phyloP scores from a whole-genome alignment of 2,113 vertebrate genomes.

The Tachycineta bicolor region DNA sequence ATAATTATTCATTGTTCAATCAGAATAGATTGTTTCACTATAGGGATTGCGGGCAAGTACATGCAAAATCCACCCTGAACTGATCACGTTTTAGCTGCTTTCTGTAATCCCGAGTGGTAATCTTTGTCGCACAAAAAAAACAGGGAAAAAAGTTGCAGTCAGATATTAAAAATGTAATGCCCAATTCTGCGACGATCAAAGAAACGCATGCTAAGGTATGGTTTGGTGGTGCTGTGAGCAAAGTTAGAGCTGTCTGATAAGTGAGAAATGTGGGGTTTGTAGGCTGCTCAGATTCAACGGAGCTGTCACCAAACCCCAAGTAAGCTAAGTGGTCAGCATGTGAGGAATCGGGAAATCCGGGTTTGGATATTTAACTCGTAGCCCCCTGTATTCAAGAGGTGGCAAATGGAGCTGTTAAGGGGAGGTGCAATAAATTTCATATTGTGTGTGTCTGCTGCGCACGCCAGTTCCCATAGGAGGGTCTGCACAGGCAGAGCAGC shows the following conservation, averaged over 20 bases:
- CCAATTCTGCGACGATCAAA: background rate
- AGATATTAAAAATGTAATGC: background rate
- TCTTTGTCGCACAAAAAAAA: background rate
- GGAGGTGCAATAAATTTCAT: background rate
- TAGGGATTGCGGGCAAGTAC: background rate
- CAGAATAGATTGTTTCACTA: slow-evolving; percentile 16
- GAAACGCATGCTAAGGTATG: background rate
- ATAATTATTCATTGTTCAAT: slow-evolving; percentile 56
- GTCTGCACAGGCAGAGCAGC: background rate
- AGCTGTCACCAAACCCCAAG: background rate
- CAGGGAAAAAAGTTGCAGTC: background rate
- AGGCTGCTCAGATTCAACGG: background rate
- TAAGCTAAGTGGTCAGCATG: background rate
- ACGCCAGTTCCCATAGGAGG: fast-evolving
- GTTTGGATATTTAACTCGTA: background rate
- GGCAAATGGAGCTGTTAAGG: background rate
- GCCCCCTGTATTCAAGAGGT: background rate
- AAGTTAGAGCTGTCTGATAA: background rate
- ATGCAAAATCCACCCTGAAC: background rate
- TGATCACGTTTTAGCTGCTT: background rate
- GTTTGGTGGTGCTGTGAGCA: background rate
- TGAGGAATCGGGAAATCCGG: background rate
- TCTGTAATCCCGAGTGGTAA: background rate
- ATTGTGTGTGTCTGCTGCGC: background rate
- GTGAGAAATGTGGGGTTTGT: background rate